phyloP scores from a whole-genome alignment of 2,113 vertebrate species.

The Nansenia antarctica region DNA sequence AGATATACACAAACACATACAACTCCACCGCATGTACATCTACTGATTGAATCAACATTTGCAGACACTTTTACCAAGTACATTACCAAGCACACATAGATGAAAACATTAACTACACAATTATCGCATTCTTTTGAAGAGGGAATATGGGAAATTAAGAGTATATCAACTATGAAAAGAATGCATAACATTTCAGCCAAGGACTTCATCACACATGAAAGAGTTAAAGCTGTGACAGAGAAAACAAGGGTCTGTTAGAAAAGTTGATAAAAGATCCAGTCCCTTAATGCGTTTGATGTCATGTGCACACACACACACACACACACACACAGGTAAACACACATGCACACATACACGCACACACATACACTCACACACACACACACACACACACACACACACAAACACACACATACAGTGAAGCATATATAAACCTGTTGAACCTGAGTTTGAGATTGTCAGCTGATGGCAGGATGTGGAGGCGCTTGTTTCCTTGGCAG shows the following conservation, averaged over 20 bases:
- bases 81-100: no score
- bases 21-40: no score
- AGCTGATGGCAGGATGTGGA: slow-evolving; percentile 71
- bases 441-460: slow-evolving; percentile 86
- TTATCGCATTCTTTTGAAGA: no score
- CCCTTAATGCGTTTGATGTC: slow-evolving; percentile 21
- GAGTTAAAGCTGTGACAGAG: slow-evolving; percentile 52
- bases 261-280: slow-evolving; percentile 23
- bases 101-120: no score
- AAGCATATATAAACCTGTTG: slow-evolving; percentile 46
- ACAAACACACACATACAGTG: slow-evolving; percentile 1
- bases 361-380: not conserved
- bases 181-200: slow-evolving; percentile 46
- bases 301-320: not conserved
- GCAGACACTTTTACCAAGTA: no score
- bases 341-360: slow-evolving; percentile 2
- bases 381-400: slow-evolving; percentile 12
- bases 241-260: slow-evolving; percentile 26
- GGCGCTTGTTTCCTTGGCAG: slow-evolving; percentile 78
- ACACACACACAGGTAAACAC: not conserved
- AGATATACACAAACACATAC: slow-evolving; percentile 37
- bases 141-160: no score
- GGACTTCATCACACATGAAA: slow-evolving; percentile 58
- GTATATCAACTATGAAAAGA: no score
- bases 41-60: no score